Base-by-base conservation (phyloP, 2,888 invertebrate genomes). In the Trissonchulus sp. region DNA sequence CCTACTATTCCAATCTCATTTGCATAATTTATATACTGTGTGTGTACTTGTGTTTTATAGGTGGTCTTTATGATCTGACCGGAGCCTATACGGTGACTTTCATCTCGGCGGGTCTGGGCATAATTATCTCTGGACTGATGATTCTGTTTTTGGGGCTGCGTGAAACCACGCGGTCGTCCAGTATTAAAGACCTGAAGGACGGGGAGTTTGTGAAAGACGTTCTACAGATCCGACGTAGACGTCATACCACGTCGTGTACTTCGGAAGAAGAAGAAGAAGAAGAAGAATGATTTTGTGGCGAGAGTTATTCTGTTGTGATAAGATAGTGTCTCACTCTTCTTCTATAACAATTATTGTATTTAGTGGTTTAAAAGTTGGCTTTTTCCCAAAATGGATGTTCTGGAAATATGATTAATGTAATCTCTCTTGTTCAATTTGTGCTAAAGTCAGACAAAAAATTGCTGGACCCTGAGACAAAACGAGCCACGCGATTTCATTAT, bases 61-160 rank as follows among this genome's bases (percentile, higher is more conserved):
- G 79, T 30, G 77, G 48, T 23, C 60, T 80, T 18, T 77, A 77
- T 36, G 80, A 80, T 71, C n/a, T n/a, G 33, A 77, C 78, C 1
- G 77, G 78, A 3, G 38, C 74, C 30, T 79, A 79, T 62, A 30
- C 33, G 28, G 60, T 62, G 36, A 76, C 77, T 8, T 79, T 79
- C 76, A 68, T 77, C n/a, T 34, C 73, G 18, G 76, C 75, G n/a
- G 77, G 78, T 1, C n/a, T 75, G 33, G 76, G 78, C 2, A 73
- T 78, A 1, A 35, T 78, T 0, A 15, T 75, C 1, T 78, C 79
- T 36, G 77, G 78, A 1, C 15, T 78, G 28, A 68, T 76, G 30
- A 33, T 76, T 1, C 34, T 76, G 37, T 31, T 31, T 23, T 33
- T 72, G 23, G 62, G 35, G 60, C 1, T 75, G 8, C 23, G 8